These are phyloP conservation scores for Leucoraja ocellata DNA, from an alignment of 2,797 vertebrate genomes.

Conservation along the genomic window DNA sequence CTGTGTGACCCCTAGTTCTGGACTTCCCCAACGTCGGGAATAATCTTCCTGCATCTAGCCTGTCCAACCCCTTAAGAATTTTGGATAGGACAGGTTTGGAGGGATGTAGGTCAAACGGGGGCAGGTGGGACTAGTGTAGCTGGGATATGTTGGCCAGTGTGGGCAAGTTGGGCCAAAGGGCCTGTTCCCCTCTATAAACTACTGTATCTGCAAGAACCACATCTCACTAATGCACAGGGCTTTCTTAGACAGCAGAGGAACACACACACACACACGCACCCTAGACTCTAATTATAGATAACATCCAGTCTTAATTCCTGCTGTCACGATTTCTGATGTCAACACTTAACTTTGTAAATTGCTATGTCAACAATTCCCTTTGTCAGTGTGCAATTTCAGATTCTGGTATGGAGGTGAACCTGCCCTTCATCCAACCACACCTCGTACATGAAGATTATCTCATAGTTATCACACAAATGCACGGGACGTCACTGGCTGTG, in stretches of 20 bases:
- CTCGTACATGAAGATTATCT: too few relatives aligned
- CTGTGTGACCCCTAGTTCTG: too few relatives aligned
- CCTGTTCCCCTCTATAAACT: background rate
- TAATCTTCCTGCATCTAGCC: too few relatives aligned
- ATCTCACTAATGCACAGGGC: background rate
- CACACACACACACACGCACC: background rate
- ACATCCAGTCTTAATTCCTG: too few relatives aligned
- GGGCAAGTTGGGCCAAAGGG: too few relatives aligned
- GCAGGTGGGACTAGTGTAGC: too few relatives aligned
- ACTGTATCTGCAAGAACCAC: background rate
- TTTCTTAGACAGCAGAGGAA: background rate
- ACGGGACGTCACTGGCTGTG: background rate
- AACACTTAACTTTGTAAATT: background rate
- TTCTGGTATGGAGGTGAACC: background rate
- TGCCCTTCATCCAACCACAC: background rate
- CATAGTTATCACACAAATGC: background rate
- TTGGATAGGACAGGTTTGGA: too few relatives aligned
- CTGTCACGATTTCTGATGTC: background rate
- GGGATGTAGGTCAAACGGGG: too few relatives aligned
- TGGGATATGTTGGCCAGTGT: too few relatives aligned
- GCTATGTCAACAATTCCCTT: background rate
- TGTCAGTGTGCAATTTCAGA: background rate
- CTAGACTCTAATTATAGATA: background rate
- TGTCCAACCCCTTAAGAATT: too few relatives aligned
- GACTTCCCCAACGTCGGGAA: too few relatives aligned